These are phyloP conservation scores for Catharus ustulatus DNA, from an alignment of 2,797 vertebrate species.

Conservation along the genomic window DNA sequence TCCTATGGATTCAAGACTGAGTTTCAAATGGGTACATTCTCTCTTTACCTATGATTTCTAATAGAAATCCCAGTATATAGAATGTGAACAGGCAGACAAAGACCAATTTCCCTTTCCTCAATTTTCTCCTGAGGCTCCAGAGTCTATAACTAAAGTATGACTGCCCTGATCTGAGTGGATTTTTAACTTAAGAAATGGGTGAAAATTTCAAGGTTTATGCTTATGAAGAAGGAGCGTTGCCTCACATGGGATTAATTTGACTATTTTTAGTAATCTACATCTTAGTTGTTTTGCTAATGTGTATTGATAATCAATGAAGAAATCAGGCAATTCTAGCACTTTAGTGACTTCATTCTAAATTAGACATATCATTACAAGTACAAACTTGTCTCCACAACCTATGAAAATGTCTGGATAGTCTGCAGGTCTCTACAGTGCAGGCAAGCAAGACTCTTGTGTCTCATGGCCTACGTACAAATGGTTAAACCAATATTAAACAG, in stretches of 20 bases:
- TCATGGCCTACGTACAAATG: background rate
- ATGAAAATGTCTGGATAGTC: background rate
- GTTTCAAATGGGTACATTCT: background rate
- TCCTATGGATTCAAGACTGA: background rate
- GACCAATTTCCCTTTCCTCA: background rate
- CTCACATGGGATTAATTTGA: background rate
- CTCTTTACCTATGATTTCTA: background rate
- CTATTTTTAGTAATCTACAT: background rate
- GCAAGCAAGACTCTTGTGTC: background rate
- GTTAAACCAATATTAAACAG: background rate
- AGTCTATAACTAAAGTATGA: background rate
- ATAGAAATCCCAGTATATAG: background rate
- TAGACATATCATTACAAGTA: background rate
- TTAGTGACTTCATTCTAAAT: background rate
- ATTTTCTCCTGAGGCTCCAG: background rate
- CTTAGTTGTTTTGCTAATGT: background rate
- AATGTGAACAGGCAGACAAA: rapidly evolving
- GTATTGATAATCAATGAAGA: background rate
- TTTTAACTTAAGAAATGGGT: background rate
- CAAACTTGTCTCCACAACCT: background rate
- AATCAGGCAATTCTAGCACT: background rate
- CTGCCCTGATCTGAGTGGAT: background rate
- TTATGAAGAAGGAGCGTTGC: background rate
- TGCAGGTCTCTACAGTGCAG: background rate
- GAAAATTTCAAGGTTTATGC: background rate